A percentile compares a stretch with the other conserved stretches of the same genome.
Evolutionary conservation across 2,113 vertebrate genomes (phyloP).

Genomic region (Calypte anna): DNA sequence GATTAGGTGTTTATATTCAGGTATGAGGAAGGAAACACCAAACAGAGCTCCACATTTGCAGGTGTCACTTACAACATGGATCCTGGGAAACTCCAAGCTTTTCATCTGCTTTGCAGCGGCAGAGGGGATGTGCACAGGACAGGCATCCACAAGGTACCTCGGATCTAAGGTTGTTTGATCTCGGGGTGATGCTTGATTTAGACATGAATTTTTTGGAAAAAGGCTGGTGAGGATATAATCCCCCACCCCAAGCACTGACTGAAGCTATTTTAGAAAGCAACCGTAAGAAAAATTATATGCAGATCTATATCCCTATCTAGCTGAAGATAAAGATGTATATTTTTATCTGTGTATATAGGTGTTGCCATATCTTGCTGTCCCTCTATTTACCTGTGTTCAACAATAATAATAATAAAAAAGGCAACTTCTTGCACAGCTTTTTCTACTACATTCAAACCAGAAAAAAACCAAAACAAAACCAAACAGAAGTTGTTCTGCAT

Average conservation of each 20-base stretch:
- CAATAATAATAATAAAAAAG: constrained; percentile 26
- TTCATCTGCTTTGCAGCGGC: neutral
- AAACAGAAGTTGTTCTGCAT: neutral
- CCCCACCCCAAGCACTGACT: rapidly evolving
- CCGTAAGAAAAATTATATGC: neutral
- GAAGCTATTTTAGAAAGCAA: neutral
- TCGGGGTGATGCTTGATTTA: neutral
- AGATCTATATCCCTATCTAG: neutral
- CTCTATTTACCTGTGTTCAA: constrained; percentile 4
- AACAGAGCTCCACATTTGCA: neutral
- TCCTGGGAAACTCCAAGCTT: neutral
- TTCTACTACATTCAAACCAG: neutral
- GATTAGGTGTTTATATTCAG: constrained; percentile 44
- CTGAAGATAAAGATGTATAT: neutral
- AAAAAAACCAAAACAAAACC: neutral
- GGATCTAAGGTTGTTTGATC: neutral
- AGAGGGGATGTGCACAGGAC: neutral
- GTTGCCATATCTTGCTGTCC: neutral
- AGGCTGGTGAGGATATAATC: neutral
- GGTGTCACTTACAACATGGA: neutral
- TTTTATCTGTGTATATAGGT: neutral
- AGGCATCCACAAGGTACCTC: neutral
- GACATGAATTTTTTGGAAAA: neutral
- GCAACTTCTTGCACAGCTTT: neutral
- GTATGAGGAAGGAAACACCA: neutral